Base-by-base conservation (phyloP, 2,113 vertebrate species). In the Microtus richardsoni region DNA sequence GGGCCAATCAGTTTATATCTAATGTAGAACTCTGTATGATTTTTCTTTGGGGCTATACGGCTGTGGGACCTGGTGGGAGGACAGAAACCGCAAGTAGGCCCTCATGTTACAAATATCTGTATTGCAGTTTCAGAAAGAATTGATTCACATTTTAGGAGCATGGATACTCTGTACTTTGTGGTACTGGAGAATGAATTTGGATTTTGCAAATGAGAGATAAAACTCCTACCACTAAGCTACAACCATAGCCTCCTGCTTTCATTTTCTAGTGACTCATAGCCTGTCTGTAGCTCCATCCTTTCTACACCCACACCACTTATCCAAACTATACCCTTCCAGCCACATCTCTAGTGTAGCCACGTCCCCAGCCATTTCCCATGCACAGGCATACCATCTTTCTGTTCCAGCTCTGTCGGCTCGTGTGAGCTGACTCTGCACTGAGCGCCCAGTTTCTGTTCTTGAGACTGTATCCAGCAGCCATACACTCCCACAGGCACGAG, bases 321-420 rank as follows among this genome's bases (percentile, higher is more conserved):
- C 6, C 16, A 21, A 13, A 16, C 28, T 17, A 77, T 19, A 24
- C 2, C 19, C 14, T 41, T 12, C 26, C 36, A 49, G 8, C 22
- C 4, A 39, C 2, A 0, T 2, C 3, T 1, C 26, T 3, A 24
- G 2, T 19, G 0, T 3, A 14, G 33, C 14, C 24, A 16, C 3
- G 1, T 4, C 66, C 36, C 13, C 5, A 49, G 24, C 17, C 24
- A 11, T 2, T 4, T 3, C 66, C 28, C 19, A 1, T 49, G 24
- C 17, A 17, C 26, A 3, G 64, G 2, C 73, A 73, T 24, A 0
- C 24, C 39, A 14, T n/a, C 8, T 36, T 11, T 49, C 7, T 4
- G 1, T 33, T 10, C 36, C 24, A 39, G 24, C 33, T 22, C 36
- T 36, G 7, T 11, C 6, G 26, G 36, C 85, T 49, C 0, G 3